Evolutionary conservation across 1,140 invertebrate genomes (phyloP), one percentile per base, ranked within the genome.

Genomic region (Agrypnia vestita): DNA sequence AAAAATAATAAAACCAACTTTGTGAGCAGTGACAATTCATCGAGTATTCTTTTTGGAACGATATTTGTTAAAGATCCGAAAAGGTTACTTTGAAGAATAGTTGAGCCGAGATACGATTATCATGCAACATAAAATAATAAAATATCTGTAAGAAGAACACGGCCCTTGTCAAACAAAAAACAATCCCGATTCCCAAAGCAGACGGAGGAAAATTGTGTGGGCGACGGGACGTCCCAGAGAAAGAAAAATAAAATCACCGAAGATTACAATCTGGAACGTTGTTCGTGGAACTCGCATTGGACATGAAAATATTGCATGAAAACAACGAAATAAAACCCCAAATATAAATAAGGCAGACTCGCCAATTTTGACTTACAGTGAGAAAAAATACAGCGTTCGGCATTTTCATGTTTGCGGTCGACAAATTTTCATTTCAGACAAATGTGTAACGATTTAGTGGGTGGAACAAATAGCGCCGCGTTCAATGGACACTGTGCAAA

Each of bases 211-310:
- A 17, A 47, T 71, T 71, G 67, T 49, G 67, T 47, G 47, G 67
- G 43, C 67, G 46, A 71, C 43, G 46, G n/a, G 67, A 71, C 67
- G 67, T 49, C 21, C 67, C 17, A 71, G 12, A 46, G 46, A 69
- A 69, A 69, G 7, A 49, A 71, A 17, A 71, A 71, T 71, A 71
- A 71, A 71, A 71, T 49, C 44, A 47, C 46, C 46, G 46, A 49
- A 71, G 67, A 71, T 71, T 71, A 43, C 67, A 19, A 71, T 71
- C 67, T 71, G 67, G 67, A 71, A 44, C 67, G n/a, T 21, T 46
- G 67, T 46, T 47, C 43, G 47, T 71, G 67, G 47, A 71, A 71
- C 67, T 43, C 61, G 17, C 17, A 71, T 71, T 71, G 67, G 46
- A 43, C 67, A 17, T 71, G 67, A 49, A 71, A 64, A 71, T 49